Evolutionary conservation across 2,888 invertebrate genomes (phyloP).

Genomic region (Tenodera sinensis): DNA sequence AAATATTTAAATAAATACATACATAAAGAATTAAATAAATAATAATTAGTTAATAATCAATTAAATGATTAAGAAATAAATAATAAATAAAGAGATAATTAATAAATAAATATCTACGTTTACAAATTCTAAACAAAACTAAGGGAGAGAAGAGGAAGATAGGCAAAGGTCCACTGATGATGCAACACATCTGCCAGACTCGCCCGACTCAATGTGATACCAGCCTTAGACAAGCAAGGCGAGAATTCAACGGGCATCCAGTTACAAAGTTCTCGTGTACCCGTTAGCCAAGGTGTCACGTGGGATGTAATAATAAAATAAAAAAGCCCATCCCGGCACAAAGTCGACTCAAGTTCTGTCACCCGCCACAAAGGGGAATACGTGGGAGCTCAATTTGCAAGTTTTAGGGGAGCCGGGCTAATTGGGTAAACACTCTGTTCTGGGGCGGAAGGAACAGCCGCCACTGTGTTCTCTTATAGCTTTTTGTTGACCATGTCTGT

Average conservation of each 20-base stretch:
- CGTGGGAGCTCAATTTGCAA: background rate
- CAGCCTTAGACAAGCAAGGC: background rate
- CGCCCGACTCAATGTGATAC: background rate
- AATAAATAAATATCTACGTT: no score
- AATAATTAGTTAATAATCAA: no score
- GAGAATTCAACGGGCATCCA: background rate
- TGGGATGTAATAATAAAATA: background rate
- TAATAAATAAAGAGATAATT: no score
- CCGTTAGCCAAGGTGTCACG: background rate
- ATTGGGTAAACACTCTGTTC: background rate
- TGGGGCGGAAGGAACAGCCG: background rate
- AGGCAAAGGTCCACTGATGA: no score
- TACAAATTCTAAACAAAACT: no score
- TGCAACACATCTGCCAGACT: no score
- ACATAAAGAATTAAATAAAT: no score
- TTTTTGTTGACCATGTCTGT: background rate
- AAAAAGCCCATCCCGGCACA: background rate
- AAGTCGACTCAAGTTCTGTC: background rate
- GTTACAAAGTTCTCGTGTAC: background rate
- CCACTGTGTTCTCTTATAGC: background rate
- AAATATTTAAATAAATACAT: no score
- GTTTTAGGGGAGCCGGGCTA: background rate
- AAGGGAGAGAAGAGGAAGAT: no score
- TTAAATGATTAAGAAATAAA: no score
- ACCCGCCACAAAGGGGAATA: background rate